phyloP scores from a whole-genome alignment of 2,888 invertebrate species.

The Scaptomyza reducta region DNA sequence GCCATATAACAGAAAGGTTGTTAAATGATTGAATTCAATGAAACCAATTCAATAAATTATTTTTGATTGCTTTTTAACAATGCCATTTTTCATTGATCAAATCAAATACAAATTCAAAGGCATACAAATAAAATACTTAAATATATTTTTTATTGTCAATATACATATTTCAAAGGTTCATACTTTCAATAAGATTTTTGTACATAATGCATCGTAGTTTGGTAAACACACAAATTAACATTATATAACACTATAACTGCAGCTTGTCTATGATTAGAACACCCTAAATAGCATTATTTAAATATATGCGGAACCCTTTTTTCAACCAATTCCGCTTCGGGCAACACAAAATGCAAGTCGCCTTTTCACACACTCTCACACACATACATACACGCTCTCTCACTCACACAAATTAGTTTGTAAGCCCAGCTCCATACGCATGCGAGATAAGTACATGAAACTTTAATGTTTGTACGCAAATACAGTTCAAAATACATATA shows the following conservation, averaged over 20 bases:
- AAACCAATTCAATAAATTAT: neutral
- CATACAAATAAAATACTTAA: neutral
- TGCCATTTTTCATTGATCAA: neutral
- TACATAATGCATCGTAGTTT: neutral
- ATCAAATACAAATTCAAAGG: neutral
- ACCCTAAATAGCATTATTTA: neutral
- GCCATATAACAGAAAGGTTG: neutral
- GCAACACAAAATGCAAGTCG: neutral
- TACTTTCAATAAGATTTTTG: neutral
- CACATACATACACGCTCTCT: neutral
- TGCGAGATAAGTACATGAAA: constrained; percentile 34
- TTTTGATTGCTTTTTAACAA: neutral
- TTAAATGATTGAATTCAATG: neutral
- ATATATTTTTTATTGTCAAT: no score
- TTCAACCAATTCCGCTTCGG: neutral
- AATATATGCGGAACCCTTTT: neutral
- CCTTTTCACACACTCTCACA: neutral
- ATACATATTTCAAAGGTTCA: no score
- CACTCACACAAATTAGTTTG: constrained; percentile 10
- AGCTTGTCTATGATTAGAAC: neutral
- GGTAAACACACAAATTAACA: neutral
- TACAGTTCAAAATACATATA: constrained; percentile 7
- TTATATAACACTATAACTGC: no score
- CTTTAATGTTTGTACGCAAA: constrained; percentile 32
- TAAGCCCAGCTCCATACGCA: neutral